Evolutionary conservation across 2,797 vertebrate species (phyloP), one percentile per base, ranked within the genome.

Genomic region (Yasuhikotakia modesta): DNA sequence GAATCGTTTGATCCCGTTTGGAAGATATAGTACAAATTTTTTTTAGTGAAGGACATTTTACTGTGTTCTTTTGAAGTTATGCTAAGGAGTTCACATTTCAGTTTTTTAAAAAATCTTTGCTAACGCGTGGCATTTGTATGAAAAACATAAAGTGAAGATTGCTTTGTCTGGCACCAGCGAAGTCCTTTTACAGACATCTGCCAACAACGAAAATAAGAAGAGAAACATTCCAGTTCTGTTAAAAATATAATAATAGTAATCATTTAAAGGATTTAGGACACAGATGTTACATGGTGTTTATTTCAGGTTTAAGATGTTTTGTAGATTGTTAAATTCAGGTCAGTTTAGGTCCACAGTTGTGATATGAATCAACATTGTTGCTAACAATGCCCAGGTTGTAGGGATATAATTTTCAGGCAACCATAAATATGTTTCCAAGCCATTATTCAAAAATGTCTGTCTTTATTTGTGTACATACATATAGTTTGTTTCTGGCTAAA

Each of bases 211-310:
- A 80, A 65, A 80, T 70, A 50, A 65, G 39, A 76, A 70, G 67
- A 45, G 66, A 80, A 81, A 81, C 73, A 81, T 81, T 81, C 79
- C 73, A 50, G 22, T 52, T 69, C 4, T 69, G 57, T 68, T 76
- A 52, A 74, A 65, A 82, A 60, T 27, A 27, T 27, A 70, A 78
- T 19, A 39, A 45, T 53, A 74, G 19, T n/a, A 45, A 19, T 76
- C 73, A 46, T 66, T 30, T 65, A 19, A 46, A 14, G 45, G 39
- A 43, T 70, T 39, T 19, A 27, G 48, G 19, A 55, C 68, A 57
- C 60, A 35, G 24, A 48, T 27, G 50, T 80, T 10, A 53, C 64
- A 52, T 64, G 61, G 16, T 24, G 57, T 79, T 60, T 79, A 17
- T 22, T 76, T 48, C 35, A 30, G 17, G 22, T 16, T 53, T 27